These are phyloP conservation scores for Ammodytes dubius DNA, from an alignment of 2,113 vertebrate genomes.

Conservation along the genomic window DNA sequence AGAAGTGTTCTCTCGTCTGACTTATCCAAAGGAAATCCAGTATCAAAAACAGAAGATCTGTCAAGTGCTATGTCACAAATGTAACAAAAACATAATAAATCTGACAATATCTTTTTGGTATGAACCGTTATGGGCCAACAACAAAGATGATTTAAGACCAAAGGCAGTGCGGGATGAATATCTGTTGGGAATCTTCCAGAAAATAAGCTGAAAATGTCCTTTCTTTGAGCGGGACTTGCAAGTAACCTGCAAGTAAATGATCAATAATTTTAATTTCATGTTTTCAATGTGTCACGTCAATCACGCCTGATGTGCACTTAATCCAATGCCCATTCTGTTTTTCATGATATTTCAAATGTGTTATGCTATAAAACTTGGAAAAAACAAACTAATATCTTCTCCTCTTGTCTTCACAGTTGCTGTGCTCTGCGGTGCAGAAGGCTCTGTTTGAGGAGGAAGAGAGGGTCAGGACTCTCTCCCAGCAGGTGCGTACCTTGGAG, in stretches of 20 bases:
- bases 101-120: slow-evolving; percentile 24
- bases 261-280: not conserved
- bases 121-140: not conserved
- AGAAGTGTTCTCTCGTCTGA: slow-evolving; percentile 31
- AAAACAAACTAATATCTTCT: not conserved
- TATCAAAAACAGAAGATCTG: slow-evolving; percentile 49
- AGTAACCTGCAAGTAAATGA: slow-evolving; percentile 6
- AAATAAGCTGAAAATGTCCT: not conserved
- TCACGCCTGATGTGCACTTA: not conserved
- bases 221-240: not conserved
- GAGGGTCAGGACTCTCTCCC: slow-evolving; percentile 84
- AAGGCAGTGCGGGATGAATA: not conserved
- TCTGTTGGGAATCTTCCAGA: slow-evolving; percentile 6
- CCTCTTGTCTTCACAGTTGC: slow-evolving; percentile 72
- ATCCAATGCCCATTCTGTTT: not conserved
- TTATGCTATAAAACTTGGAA: not conserved
- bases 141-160: slow-evolving; percentile 21
- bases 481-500: slow-evolving; percentile 86
- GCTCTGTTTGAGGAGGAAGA: slow-evolving; percentile 90
- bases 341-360: not conserved
- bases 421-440: slow-evolving; percentile 88
- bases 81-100: slow-evolving; percentile 33
- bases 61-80: slow-evolving; percentile 37
- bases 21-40: slow-evolving; percentile 30
- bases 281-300: slow-evolving; percentile 3